Base-by-base conservation (phyloP, 2,113 vertebrate genomes). In the Daubentonia madagascariensis region DNA sequence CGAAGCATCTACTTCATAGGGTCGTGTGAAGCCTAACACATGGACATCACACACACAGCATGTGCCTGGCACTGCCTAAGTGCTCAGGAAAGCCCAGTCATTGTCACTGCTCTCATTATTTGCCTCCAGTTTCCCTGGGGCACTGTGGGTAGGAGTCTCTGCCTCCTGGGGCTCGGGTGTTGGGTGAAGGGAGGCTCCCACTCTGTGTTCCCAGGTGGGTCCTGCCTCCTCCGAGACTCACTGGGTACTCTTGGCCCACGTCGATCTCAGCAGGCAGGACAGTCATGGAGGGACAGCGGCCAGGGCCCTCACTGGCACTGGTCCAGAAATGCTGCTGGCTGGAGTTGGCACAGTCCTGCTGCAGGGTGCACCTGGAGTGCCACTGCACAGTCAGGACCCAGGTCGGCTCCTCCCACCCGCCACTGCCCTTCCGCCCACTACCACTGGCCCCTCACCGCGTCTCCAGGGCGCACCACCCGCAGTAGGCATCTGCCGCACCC, bases 391-490 rank as follows among this genome's bases (percentile, higher is more conserved):
- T 96, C 95, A 98, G 94, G n/a, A 13, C 65, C 45, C 3, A 0
- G 22, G 5, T 37, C 10, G 10, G n/a, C 14, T 3, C 57, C 59
- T 12, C 9, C 68, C 2, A 0, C 25, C 59, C 3, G 8, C n/a
- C 0, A 1, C 0, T 2, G 45, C 59, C 25, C 23, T 43, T 57
- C 63, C 70, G 6, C 30, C 20, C 14, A 0, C 12, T 0, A 1
- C 52, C 25, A 17, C 13, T 10, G 13, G 0, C n/a, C 7, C 37
- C 98, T 97, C 98, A 99, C 99, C 99, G 99, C 57, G 99, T 99
- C 98, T 99, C 99, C 98, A 99, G 99, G 0, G 99, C 99, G 30
- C 99, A 99, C 99, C 99, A 99, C 75, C 99, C 99, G 0, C 99
- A 99, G 98, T 99, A 99, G 84, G 99, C 99, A 0, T 99, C 99